Conservation (phyloP, 2,113 vertebrate genomes). For the Tyto alba region DNA sequence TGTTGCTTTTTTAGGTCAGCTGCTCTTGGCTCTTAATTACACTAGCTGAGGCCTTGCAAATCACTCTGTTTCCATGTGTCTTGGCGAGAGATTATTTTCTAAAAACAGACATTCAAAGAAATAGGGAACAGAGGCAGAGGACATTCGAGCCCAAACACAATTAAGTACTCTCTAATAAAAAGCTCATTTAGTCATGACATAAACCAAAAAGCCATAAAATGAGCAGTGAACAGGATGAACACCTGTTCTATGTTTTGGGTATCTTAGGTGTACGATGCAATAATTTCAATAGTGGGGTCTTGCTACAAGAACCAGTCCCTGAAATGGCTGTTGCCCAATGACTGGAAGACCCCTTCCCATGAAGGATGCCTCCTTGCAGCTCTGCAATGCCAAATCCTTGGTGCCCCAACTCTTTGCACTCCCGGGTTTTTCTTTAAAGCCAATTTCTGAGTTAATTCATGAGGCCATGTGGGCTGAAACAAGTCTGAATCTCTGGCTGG, state of each 20-base stretch:
- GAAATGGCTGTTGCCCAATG: background rate
- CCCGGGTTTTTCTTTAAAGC: background rate
- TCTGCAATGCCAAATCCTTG: background rate
- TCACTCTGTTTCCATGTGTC: background rate
- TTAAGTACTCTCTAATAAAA: slow-evolving; percentile 28
- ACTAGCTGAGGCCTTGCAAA: background rate
- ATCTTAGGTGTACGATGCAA: background rate
- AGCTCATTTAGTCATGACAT: slow-evolving; percentile 10
- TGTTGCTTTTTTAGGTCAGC: background rate
- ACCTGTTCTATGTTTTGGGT: background rate
- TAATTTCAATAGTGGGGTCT: background rate
- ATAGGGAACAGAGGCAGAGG: background rate
- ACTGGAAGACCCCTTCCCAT: background rate
- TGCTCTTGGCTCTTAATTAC: background rate
- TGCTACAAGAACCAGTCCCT: background rate
- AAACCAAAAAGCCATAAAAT: slow-evolving; percentile 19
- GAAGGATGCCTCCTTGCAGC: background rate
- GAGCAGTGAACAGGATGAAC: background rate
- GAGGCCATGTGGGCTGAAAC: background rate
- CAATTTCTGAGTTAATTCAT: background rate
- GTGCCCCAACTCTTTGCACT: background rate
- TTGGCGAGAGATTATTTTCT: slow-evolving; percentile 19
- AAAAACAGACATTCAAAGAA: background rate
- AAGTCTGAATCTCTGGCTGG: background rate
- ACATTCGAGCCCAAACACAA: background rate